Conservation (phyloP, 53 echinoderm and acorn worm species). For the Zoroaster sp. region DNA sequence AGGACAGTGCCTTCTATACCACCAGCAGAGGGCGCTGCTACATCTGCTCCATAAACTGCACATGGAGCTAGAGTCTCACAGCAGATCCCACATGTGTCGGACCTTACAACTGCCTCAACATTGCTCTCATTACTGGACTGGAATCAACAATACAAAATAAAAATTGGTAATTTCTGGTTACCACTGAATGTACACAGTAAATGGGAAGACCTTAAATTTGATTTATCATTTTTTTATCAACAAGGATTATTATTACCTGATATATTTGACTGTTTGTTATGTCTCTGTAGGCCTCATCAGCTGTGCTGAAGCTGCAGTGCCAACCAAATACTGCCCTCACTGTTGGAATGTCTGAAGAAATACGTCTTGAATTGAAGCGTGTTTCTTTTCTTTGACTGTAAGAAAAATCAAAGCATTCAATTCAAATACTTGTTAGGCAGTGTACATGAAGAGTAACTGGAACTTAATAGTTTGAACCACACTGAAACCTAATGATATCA, state of each 20-base stretch:
- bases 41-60: not conserved
- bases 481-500: not conserved
- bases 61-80: constrained; percentile 26
- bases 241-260: not conserved
- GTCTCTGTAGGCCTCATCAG: constrained; percentile 12
- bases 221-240: no score
- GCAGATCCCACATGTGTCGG: constrained; percentile 74
- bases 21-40: not conserved
- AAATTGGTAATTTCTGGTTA: no score
- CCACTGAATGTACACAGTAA: no score
- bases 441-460: no score
- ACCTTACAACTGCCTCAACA: not conserved
- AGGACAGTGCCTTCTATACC: constrained; percentile 63
- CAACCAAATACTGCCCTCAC: constrained; percentile 33
- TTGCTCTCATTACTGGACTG: not conserved
- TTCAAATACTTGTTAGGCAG: no score
- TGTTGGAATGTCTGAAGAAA: constrained; percentile 13
- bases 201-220: no score
- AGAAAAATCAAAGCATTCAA: not conserved
- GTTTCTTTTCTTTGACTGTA: not conserved
- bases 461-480: no score
- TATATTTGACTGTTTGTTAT: not conserved
- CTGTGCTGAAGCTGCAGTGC: not conserved
- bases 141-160: not conserved
- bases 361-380: not conserved